Base-by-base conservation (phyloP, 2,888 invertebrate genomes). In the Desoria tigrina region DNA sequence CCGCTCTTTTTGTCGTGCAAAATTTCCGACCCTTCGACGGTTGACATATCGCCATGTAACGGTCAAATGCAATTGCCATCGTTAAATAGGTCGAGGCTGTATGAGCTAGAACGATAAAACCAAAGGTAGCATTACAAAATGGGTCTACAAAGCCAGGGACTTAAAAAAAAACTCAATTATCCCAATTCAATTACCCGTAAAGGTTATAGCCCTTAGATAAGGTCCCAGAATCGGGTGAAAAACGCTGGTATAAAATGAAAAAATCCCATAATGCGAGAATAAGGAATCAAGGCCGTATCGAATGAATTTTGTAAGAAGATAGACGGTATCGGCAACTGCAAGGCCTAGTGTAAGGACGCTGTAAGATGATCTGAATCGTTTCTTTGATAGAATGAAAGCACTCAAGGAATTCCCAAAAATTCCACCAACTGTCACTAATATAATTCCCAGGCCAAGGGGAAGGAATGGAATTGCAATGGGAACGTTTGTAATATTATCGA, bases 1-100 rank as follows among this genome's bases (percentile, higher is more conserved):
- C 42, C 6, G 71, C 68, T 32, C 42, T 32, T 42, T 56, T 63
- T n/a, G 61, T 58, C 9, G 71, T 71, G 27, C 68, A 68, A 42
- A 59, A 63, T 18, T 27, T 42, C 23, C 64, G 37, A 27, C 62
- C 68, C 14, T 21, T 42, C 18, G 42, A 14, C 1, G 68, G 66
- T 24, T 54, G 23, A 21, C 55, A 32, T 7, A 71, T 51, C 21
- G 64, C 66, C 2, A 71, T 39, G 21, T 37, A 66, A 2, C 71
- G 61, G 54, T 71, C 71, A 42, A 68, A 21, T 9, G 71, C 71
- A 37, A 71, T 64, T 1, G 71, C 71, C 14, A 71, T 71, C 26
- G 66, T 68, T 42, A 71, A 66, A 16, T 68, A 71, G 6, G 71
- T 71, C 11, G 68, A 68, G 1, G 68, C 71, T 14, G 71, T 71